phyloP scores from a whole-genome alignment of 2,797 vertebrate species.

The Diplodus puntazzo region DNA sequence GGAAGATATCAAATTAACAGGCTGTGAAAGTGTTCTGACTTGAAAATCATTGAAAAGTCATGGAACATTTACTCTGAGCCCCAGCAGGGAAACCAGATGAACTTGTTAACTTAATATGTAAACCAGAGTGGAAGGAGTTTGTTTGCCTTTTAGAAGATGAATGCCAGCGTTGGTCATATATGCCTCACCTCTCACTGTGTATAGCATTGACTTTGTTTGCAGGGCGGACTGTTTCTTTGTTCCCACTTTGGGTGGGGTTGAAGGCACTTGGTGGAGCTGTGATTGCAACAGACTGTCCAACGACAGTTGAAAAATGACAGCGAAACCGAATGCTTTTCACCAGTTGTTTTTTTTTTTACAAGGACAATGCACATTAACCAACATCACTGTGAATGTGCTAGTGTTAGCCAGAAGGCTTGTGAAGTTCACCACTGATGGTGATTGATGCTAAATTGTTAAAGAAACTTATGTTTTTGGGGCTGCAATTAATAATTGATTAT shows the following conservation, averaged over 20 bases:
- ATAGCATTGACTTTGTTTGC: constrained; percentile 42
- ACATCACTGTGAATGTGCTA: neutral
- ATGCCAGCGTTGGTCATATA: neutral
- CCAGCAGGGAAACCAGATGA: neutral
- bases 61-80: neutral
- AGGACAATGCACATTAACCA: neutral
- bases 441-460: neutral
- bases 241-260: constrained; percentile 43
- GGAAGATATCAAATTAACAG: neutral
- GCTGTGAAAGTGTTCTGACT: neutral
- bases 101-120: constrained; percentile 16
- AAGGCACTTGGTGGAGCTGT: constrained; percentile 14
- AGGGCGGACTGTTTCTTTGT: constrained; percentile 50
- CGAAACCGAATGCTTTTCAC: constrained; percentile 6
- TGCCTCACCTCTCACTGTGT: constrained; percentile 39
- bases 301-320: constrained; percentile 14
- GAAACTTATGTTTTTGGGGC: neutral
- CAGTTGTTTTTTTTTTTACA: neutral
- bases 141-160: constrained; percentile 34
- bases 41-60: neutral
- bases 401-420: neutral
- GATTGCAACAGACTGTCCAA: constrained; percentile 35
- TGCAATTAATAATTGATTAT: neutral
- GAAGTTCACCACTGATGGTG: neutral
- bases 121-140: constrained; percentile 16